Base-by-base conservation (phyloP, 2,888 invertebrate species). In the Leptinotarsa haldemani region DNA sequence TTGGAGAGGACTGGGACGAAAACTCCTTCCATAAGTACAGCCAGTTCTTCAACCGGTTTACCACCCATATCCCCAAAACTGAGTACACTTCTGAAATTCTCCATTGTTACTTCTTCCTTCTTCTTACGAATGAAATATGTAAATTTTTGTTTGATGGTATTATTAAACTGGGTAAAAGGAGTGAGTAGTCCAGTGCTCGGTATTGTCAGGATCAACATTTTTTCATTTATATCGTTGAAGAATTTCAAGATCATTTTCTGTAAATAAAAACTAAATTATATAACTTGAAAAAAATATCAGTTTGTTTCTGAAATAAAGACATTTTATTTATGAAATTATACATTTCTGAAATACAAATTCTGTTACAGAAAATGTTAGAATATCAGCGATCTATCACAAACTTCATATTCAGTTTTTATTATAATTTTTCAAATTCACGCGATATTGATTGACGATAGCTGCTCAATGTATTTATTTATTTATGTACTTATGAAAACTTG, bases 51-150 rank as follows among this genome's bases (percentile, higher is more conserved):
- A 12, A 95, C 86, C 0, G 93, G 91, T 83, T 92, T 93, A 2
- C 92, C 90, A 1, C 93, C 91, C 84, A 94, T 88, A 83, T 95
- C 95, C 0, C 95, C 95, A 68, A 92, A 90, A 75, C 92, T 90
- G 3, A 94, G 82, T 0, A 89, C 83, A 87, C 83, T 77, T 16
- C 82, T 64, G 78, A 89, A 87, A 78, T 94, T 94, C 0, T 89
- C 87, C 73, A 88, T 90, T 0, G 92, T 92, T 12, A 97, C 88
- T 69, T 89, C 89, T 3, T 90, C 91, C 9, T 90, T 89, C 4
- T 86, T 83, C 78, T 90, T 92, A 80, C 94, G 92, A 47, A 95
- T 89, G 84, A 97, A 97, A 85, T 96, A 97, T 0, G 92, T 89
- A 69, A 92, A 89, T 88, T 95, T 95, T 15, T 90, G 89, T 82